Conservation (phyloP, 2,888 invertebrate species). For the Thalpophila matura region DNA sequence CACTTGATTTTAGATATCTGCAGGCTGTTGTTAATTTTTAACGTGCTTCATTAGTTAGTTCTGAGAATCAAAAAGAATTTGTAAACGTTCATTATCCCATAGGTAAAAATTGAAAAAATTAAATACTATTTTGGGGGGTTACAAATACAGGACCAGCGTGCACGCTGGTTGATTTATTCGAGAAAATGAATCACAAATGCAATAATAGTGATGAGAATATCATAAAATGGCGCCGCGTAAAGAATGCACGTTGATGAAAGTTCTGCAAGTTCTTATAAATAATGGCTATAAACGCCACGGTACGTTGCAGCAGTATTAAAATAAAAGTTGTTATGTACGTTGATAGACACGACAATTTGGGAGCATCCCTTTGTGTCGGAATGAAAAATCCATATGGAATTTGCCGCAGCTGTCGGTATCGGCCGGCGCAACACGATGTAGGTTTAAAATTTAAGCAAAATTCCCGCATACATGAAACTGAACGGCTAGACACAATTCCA, state of each 20-base stretch:
- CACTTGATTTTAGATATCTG: conserved; percentile 36
- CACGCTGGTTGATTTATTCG: conserved; percentile 8
- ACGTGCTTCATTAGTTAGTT: conserved; percentile 21
- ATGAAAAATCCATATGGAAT: conserved; percentile 37
- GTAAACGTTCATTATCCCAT: too few species aligned
- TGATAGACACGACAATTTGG: conserved; percentile 26
- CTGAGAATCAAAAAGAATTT: conserved; percentile 19
- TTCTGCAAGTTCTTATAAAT: conserved; percentile 6
- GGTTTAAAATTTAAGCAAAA: conserved; percentile 70
- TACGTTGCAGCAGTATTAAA: conserved; percentile 7
- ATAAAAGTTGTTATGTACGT: conserved; percentile 25
- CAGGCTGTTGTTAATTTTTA: conserved; percentile 32
- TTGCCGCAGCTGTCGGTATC: conserved; percentile 58
- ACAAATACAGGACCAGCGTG: not conserved
- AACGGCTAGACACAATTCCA: conserved; percentile 70
- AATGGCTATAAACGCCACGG: conserved; percentile 1
- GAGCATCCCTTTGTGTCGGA: conserved; percentile 17
- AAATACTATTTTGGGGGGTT: too few species aligned
- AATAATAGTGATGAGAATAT: too few species aligned
- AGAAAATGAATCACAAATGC: not conserved
- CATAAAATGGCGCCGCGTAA: not conserved
- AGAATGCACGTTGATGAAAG: conserved; percentile 1
- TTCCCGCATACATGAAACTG: conserved; percentile 67
- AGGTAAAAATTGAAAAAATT: too few species aligned
- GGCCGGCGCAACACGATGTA: conserved; percentile 54